Base-by-base conservation (phyloP, 2,113 vertebrate genomes). In the Copsychus sechellarum region DNA sequence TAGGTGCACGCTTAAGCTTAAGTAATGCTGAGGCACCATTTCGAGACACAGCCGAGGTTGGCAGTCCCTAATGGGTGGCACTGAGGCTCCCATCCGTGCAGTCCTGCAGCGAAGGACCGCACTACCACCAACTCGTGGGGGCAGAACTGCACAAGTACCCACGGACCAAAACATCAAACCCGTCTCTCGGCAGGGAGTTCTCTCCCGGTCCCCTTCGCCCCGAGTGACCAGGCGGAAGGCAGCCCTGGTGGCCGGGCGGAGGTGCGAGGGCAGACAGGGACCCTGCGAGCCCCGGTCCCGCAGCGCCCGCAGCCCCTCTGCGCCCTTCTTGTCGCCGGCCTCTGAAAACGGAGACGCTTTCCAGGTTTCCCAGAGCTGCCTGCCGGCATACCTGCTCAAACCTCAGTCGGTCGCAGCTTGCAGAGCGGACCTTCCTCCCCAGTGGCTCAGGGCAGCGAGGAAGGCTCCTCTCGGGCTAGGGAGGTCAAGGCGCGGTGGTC, bases 111-210 rank as follows among this genome's bases (percentile, higher is more conserved):
- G 3, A 14, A n/a, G 34, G 23, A 33, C 11, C 2, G 4, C 43
- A 3, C 1, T 20, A 0, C 13, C 5, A 7, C 2, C 1, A 33
- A 8, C 43, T 50, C 2, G 1, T 5, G 45, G 25, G 31, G 18
- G 9, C 58, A 56, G 53, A 40, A 13, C 34, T 5, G n/a, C 48
- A 51, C 78, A 10, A 1, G 14, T 3, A 74, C 11, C 9, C 50
- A 3, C 8, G 4, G 5, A 25, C 29, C 18, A 26, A 26, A 78
- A 26, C 48, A 66, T 1, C 18, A 13, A 54, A 38, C 23, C 12
- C 9, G 1, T 8, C 43, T 17, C 21, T 58, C 2, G 19, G 23
- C 28, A 16, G 57, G 28, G 16, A 53, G 38, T 22, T 40, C 6
- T 17, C 1, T 8, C 22, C 14, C 2, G 3, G 26, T 28, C 2